phyloP scores from a whole-genome alignment of 2,797 vertebrate species.

The Miichthys miiuy region DNA sequence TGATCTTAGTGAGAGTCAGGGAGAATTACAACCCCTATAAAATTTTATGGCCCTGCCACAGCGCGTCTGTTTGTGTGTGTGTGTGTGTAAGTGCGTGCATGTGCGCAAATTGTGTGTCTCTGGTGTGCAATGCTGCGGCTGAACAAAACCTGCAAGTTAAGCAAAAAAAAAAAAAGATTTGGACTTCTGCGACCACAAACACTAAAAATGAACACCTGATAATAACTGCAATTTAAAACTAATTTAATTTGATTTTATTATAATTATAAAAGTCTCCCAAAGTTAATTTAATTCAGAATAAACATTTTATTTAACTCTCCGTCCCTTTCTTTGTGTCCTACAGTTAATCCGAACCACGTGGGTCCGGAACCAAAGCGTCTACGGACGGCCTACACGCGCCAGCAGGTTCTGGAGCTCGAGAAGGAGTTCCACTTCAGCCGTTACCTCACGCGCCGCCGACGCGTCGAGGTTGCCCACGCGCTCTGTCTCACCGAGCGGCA shows the following conservation, averaged over 20 bases:
- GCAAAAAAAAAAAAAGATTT: slow-evolving; percentile 28
- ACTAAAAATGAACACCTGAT: background rate
- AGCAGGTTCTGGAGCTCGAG: slow-evolving; percentile 96
- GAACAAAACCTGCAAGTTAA: slow-evolving; percentile 44
- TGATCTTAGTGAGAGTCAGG: slow-evolving; percentile 80
- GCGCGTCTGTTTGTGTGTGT: slow-evolving; percentile 29
- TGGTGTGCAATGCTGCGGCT: slow-evolving; percentile 25
- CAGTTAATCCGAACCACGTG: slow-evolving; percentile 93
- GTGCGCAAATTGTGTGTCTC: slow-evolving; percentile 13
- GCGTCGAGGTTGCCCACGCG: slow-evolving; percentile 94
- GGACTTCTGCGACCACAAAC: slow-evolving; percentile 17
- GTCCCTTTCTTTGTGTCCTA: background rate
- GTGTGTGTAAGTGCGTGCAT: slow-evolving; percentile 9
- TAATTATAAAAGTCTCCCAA: too few species aligned
- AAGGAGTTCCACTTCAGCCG: slow-evolving; percentile 98
- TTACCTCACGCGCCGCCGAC: slow-evolving; percentile 93
- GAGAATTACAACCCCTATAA: slow-evolving; percentile 92
- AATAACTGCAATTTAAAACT: background rate
- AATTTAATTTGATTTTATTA: background rate
- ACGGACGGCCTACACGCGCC: slow-evolving; percentile 97
- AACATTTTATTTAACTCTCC: background rate
- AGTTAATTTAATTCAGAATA: background rate
- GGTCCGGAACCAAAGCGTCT: slow-evolving; percentile 93
- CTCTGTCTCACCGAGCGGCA: slow-evolving; percentile 94
- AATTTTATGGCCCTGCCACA: slow-evolving; percentile 88